phyloP scores from a whole-genome alignment of 2,888 invertebrate genomes.

The Stenoptilia bipunctidactyla region DNA sequence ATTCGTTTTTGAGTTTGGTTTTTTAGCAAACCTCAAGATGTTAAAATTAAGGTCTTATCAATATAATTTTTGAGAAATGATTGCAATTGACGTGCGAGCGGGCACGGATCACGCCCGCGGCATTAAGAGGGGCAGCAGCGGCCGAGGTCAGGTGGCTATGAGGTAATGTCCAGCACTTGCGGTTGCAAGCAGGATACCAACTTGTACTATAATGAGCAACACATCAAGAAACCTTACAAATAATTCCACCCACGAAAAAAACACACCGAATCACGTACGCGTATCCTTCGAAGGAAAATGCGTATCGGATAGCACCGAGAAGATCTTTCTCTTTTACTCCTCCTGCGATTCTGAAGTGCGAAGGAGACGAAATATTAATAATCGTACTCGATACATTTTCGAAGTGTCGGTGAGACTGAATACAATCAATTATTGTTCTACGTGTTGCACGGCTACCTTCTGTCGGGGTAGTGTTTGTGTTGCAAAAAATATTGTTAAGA shows the following conservation, averaged over 20 bases:
- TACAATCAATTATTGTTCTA: constrained; percentile 67
- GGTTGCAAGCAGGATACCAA: constrained; percentile 63
- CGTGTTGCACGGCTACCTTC: constrained; percentile 55
- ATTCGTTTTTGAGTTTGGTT: no score
- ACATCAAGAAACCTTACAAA: constrained; percentile 70
- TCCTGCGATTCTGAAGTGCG: constrained; percentile 12
- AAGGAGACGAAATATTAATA: constrained; percentile 43
- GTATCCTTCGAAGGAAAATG: constrained; percentile 67
- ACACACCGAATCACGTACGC: constrained; percentile 65
- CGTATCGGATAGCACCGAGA: constrained; percentile 58
- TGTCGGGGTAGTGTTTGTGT: constrained; percentile 48
- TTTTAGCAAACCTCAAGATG: no score
- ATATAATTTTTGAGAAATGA: neutral
- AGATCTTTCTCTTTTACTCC: constrained; percentile 24
- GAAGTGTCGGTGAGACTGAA: constrained; percentile 53
- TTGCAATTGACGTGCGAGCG: neutral
- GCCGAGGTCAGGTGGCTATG: constrained; percentile 38
- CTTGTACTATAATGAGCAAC: constrained; percentile 69
- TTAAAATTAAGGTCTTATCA: no score
- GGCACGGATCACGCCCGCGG: neutral
- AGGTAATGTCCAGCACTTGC: constrained; percentile 64
- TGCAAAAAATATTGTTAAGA: constrained; percentile 39
- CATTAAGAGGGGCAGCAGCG: neutral
- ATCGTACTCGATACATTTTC: constrained; percentile 48
- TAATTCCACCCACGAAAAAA: constrained; percentile 68